A percentile compares a stretch with the other conserved stretches of the same genome.
Evolutionary conservation across 2,797 vertebrate genomes (phyloP).

Genomic region (Diplodus puntazzo): DNA sequence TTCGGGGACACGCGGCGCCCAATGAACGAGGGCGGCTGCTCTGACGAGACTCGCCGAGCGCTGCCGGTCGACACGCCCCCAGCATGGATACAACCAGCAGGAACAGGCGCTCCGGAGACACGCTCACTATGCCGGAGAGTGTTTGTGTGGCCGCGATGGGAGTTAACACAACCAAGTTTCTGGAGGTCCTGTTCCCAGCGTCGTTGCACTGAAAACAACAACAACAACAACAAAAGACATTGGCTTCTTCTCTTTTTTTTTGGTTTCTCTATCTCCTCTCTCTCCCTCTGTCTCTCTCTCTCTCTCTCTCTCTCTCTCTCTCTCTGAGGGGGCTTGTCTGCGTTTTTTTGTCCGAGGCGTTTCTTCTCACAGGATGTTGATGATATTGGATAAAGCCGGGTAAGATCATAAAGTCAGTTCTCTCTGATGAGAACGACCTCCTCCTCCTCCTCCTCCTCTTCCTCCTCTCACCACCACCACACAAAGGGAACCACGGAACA

Average conservation of each 20-base stretch:
- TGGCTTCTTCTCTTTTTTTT: constrained; percentile 1
- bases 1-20: constrained; percentile 78
- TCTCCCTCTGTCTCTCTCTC: background rate
- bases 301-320: background rate
- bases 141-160: constrained; percentile 85
- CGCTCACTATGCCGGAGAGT: constrained; percentile 85
- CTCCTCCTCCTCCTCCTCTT: constrained; percentile 74
- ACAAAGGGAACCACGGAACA: constrained; percentile 87
- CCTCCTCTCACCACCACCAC: constrained; percentile 45
- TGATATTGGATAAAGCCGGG: constrained; percentile 84
- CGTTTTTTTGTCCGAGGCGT: constrained; percentile 71
- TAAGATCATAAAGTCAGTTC: constrained; percentile 85
- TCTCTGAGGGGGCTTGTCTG: constrained; percentile 47
- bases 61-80: constrained; percentile 90
- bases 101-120: constrained; percentile 84
- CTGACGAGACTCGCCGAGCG: constrained; percentile 89
- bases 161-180: constrained; percentile 84
- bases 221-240: constrained; percentile 45
- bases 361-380: constrained; percentile 84
- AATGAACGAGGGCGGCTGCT: constrained; percentile 75
- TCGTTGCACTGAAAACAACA: constrained; percentile 65
- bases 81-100: constrained; percentile 87
- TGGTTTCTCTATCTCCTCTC: background rate
- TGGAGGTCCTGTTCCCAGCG: constrained; percentile 70
- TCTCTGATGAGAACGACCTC: constrained; percentile 85